Conservation (phyloP, 1,140 invertebrate species). For the Anoplolepis gracilipes region DNA sequence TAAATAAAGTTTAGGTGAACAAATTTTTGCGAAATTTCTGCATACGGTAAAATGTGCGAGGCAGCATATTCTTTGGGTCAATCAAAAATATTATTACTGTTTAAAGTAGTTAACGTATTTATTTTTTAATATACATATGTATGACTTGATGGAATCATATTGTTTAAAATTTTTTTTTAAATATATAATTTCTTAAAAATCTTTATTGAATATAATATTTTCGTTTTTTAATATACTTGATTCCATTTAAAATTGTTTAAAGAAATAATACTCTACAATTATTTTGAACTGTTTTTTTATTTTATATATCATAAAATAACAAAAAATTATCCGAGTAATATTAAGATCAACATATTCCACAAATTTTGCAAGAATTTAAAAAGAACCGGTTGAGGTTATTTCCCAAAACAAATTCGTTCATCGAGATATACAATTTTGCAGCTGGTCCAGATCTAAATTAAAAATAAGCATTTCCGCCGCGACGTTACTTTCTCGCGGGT, state of each 20-base stretch:
- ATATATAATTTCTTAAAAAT: background rate
- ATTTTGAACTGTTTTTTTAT: background rate
- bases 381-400: background rate
- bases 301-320: background rate
- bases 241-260: background rate
- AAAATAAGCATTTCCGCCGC: conserved; percentile 25
- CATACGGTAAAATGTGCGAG: too few relatives aligned
- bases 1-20: background rate
- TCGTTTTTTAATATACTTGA: background rate
- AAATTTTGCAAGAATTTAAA: background rate
- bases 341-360: background rate
- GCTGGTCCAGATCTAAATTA: conserved; percentile 61
- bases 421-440: background rate
- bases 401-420: background rate
- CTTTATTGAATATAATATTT: background rate
- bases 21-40: background rate
- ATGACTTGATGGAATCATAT: background rate
- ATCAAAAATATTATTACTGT: too few relatives aligned
- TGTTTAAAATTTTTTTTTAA: background rate
- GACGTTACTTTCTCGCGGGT: background rate
- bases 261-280: background rate
- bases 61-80: background rate
- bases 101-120: too few relatives aligned
- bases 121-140: too few relatives aligned
- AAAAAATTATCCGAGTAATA: background rate